phyloP scores from a whole-genome alignment of 2,113 vertebrate genomes.

The Nothobranchius furzeri region DNA sequence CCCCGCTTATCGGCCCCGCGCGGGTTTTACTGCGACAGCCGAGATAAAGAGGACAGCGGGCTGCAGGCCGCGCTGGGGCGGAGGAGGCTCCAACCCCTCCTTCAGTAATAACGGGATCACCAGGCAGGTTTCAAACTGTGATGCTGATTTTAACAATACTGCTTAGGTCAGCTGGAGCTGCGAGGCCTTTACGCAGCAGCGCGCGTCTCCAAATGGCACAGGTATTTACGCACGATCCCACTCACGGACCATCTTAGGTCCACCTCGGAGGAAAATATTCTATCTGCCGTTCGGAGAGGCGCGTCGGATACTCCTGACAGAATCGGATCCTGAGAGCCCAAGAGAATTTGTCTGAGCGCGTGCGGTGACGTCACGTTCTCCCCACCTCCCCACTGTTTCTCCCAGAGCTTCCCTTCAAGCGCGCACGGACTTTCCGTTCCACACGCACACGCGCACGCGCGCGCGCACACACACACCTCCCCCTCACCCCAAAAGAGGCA shows the following conservation, averaged over 20 bases:
- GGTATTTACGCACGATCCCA: conserved; percentile 16
- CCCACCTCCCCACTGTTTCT: conserved; percentile 30
- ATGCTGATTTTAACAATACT: no score
- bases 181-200: no score
- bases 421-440: conserved; percentile 54
- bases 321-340: no score
- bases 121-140: no score
- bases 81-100: no score
- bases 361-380: conserved; percentile 15
- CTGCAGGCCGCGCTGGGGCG: conserved; percentile 5
- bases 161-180: no score
- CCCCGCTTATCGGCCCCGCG: conserved; percentile 66
- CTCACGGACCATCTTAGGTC: no score
- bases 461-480: conserved; percentile 49
- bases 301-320: no score
- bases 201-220: conserved; percentile 11
- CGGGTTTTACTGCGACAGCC: conserved; percentile 75
- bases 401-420: conserved; percentile 23
- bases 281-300: no score
- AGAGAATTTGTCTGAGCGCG: not conserved
- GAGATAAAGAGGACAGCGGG: conserved; percentile 61
- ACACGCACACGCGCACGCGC: conserved; percentile 13
- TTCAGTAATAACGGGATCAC: no score
- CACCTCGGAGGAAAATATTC: no score
- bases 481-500: conserved; percentile 61